Evolutionary conservation across 2,113 vertebrate genomes (phyloP), one percentile per base, ranked within the genome.

Genomic region (Sinocyclocheilus anshuiensis): DNA sequence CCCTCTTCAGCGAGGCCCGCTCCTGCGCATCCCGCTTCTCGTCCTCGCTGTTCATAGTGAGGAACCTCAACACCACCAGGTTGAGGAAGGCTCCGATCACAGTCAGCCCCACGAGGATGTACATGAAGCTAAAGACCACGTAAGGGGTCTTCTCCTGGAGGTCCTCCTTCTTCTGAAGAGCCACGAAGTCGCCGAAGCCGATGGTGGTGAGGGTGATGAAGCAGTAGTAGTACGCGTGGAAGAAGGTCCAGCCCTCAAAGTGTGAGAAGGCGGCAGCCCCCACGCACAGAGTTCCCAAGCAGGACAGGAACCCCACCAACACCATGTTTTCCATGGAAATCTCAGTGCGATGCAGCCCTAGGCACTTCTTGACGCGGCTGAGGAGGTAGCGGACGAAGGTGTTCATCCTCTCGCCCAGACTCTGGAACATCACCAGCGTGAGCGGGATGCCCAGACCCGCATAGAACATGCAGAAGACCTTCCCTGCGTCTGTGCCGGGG

Each of bases 191-290:
- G 24, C 98, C 97, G 4, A 99, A 99, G 88, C 98, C 97, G 0
- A 99, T 99, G 26, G 98, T 99, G 90, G 98, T 99, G 93, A 99
- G 94, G 0, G 98, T 99, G 89, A 99, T 99, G 94, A 99, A 99
- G 91, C 97, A 99, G 91, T 98, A 99, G 91, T 99, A 99, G 90
- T 98, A 99, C 2, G 97, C 97, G 0, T 99, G 97, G 93, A 99
- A 99, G 92, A 99, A 99, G 85, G 96, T 98, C 98, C 97, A 99
- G 88, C 96, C 96, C 91, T 99, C 97, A 0, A 97, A 99, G 88
- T 98, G 95, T 8, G 98, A 96, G 91, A 99, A 99, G 79, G 97
- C 96, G 0, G 93, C 94, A 0, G 98, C 97, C 0, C 98, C 98
- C 0, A 99, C 95, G 81, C 97, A 97, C 87, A 99, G 94, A 0